phyloP scores from a whole-genome alignment of 2,797 vertebrate genomes.

The Mormyrus hasselquistii region DNA sequence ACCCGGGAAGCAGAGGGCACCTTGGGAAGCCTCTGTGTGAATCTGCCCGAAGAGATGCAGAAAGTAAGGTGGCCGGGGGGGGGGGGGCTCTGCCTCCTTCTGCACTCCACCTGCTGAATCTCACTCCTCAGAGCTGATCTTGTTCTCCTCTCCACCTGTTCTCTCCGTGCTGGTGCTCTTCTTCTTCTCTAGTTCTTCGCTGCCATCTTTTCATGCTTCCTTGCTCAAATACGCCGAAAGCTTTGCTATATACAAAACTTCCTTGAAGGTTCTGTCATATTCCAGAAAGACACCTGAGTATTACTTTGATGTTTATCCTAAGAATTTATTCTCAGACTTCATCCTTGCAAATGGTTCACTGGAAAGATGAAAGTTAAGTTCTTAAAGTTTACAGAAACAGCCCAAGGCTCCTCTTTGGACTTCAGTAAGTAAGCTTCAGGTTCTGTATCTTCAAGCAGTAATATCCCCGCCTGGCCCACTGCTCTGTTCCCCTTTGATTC shows the following conservation, averaged over 20 bases:
- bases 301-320: not conserved
- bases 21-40: conserved; percentile 38
- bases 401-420: not conserved
- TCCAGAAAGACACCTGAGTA: not conserved
- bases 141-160: conserved; percentile 10
- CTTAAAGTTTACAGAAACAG: not conserved
- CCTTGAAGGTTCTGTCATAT: not conserved
- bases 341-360: not conserved
- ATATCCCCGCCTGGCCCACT: not conserved
- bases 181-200: not conserved
- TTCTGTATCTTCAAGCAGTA: not conserved
- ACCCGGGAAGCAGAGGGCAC: conserved; percentile 52
- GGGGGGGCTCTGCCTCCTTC: conserved; percentile 19
- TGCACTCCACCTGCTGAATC: conserved; percentile 11
- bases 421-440: not conserved
- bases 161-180: not conserved
- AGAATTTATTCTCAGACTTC: not conserved
- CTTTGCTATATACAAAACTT: not conserved
- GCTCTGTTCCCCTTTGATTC: not conserved
- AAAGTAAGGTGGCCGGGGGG: conserved; percentile 65
- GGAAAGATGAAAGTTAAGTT: not conserved
- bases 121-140: not conserved
- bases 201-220: not conserved
- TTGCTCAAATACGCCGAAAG: not conserved
- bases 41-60: conserved; percentile 45